Percentiles rank a stretch among this genome's conserved stretches.
These are phyloP conservation scores for Polydrusus pterygomalis DNA, from an alignment of 2,888 invertebrate species.

Conservation along the genomic window DNA sequence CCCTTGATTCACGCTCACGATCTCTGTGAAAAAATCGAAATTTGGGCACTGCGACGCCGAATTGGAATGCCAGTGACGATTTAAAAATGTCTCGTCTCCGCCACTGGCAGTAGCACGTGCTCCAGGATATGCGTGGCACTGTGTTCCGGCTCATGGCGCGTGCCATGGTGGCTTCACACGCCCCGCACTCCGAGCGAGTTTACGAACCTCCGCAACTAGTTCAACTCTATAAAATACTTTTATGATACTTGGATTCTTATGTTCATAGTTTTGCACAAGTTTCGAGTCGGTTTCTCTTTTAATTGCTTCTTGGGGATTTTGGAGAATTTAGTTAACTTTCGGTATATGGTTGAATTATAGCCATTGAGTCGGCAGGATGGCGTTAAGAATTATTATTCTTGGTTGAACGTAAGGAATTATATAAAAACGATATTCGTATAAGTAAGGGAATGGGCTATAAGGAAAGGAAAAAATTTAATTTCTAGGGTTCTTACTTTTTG, in stretches of 20 bases:
- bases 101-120: conserved; percentile 67
- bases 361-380: neutral
- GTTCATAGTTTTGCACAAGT: conserved; percentile 48
- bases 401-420: too few relatives aligned
- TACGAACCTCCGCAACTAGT: conserved; percentile 65
- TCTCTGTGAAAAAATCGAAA: too few relatives aligned
- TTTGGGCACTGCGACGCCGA: too few relatives aligned
- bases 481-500: too few relatives aligned
- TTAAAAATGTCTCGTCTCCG: neutral
- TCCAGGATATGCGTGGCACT: conserved; percentile 72
- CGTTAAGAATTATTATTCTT: neutral
- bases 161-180: conserved; percentile 71
- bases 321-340: conserved; percentile 4
- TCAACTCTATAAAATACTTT: conserved; percentile 43
- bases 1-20: too few relatives aligned
- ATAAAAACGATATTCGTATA: too few relatives aligned
- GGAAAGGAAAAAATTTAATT: too few relatives aligned
- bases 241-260: conserved; percentile 39
- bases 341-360: neutral
- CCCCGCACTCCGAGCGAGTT: conserved; percentile 68
- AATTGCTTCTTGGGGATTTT: conserved; percentile 3
- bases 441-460: too few relatives aligned
- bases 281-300: conserved; percentile 18
- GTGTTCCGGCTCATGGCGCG: conserved; percentile 71
- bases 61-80: too few relatives aligned